These are phyloP conservation scores for Thamnophis sirtalis DNA, from an alignment of 2,113 vertebrate genomes.

Conservation along the genomic window DNA sequence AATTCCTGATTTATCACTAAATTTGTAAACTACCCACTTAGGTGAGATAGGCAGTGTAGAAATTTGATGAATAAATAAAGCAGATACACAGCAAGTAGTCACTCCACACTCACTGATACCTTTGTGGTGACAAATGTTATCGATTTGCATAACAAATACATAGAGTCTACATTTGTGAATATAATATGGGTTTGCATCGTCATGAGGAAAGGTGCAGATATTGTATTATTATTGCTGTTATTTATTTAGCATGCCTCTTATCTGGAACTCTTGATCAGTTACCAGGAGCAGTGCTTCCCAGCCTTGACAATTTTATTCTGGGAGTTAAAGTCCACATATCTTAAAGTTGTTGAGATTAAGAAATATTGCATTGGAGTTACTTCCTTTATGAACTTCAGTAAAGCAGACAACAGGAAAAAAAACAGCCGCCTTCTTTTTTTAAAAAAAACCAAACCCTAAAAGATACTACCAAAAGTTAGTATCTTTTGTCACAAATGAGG, in stretches of 20 bases:
- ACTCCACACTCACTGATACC: background rate
- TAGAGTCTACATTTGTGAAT: background rate
- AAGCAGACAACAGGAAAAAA: background rate
- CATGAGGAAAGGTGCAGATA: background rate
- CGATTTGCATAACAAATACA: background rate
- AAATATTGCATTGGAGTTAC: background rate
- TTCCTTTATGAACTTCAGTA: background rate
- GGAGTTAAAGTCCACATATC: background rate
- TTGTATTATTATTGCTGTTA: background rate
- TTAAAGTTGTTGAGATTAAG: background rate
- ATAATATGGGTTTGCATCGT: background rate
- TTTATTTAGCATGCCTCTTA: background rate
- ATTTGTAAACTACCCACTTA: background rate
- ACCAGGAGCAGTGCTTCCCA: background rate
- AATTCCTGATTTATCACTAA: background rate
- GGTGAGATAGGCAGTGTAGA: background rate
- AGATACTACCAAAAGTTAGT: too few relatives aligned
- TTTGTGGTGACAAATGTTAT: background rate
- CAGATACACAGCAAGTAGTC: background rate
- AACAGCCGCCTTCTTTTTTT: background rate
- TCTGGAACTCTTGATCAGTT: background rate
- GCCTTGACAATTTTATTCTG: background rate
- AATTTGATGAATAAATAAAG: background rate
- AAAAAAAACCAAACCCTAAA: background rate
- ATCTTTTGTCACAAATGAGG: too few relatives aligned